Evolutionary conservation across 2,113 vertebrate genomes (phyloP).

Genomic region (Daphoenositta chrysoptera): DNA sequence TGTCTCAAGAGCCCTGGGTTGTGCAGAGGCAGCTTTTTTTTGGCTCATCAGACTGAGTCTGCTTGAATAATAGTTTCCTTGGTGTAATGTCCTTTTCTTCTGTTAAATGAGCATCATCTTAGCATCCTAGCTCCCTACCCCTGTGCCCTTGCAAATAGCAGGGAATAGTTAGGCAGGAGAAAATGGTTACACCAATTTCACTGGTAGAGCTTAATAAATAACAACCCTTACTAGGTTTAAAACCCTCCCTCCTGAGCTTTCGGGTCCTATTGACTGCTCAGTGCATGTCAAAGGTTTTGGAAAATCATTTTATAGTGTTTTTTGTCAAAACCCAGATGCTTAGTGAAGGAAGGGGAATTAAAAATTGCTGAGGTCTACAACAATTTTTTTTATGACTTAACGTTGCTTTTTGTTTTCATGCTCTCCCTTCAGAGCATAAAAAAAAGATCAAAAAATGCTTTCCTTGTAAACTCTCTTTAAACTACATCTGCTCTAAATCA

Average conservation of each 20-base stretch:
- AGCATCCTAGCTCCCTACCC: background rate
- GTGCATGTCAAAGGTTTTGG: constrained; percentile 14
- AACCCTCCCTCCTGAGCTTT: background rate
- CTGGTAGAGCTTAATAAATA: background rate
- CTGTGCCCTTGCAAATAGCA: background rate
- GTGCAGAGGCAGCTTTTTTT: constrained; percentile 2
- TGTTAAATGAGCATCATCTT: background rate
- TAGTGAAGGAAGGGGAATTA: background rate
- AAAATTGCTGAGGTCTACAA: constrained; percentile 27
- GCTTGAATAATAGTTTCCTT: background rate
- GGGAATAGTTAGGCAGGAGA: background rate
- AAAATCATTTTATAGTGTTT: constrained; percentile 23
- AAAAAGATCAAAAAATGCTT: background rate
- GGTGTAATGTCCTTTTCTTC: background rate
- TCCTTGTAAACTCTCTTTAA: constrained; percentile 1
- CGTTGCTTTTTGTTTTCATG: background rate
- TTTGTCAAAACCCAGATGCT: constrained; percentile 37
- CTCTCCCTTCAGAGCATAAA: background rate
- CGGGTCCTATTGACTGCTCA: background rate
- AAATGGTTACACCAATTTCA: background rate
- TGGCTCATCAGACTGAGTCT: background rate
- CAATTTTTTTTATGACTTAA: constrained; percentile 29
- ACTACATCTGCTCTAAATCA: constrained; percentile 31
- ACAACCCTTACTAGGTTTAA: background rate
- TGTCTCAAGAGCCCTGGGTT: background rate